phyloP scores from a whole-genome alignment of 2,888 invertebrate species.

The Cheilosia impressa region DNA sequence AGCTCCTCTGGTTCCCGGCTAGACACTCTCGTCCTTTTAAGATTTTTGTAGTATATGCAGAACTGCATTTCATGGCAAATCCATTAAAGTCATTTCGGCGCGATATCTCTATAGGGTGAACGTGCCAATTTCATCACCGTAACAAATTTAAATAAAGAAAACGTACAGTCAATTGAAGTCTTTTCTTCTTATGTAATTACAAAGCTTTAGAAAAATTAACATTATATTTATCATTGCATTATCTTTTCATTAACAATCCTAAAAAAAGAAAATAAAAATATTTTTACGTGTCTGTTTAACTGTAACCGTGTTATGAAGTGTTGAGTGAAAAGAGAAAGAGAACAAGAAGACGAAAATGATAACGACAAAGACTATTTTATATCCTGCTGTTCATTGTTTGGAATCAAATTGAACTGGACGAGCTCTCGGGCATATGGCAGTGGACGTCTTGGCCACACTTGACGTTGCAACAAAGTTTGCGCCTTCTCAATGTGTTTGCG shows the following conservation, averaged over 20 bases:
- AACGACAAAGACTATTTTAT: conserved; percentile 46
- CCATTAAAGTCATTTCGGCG: too few relatives aligned
- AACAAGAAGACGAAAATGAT: conserved; percentile 38
- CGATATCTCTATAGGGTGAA: neutral
- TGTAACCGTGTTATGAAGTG: conserved; percentile 69
- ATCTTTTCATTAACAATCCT: conserved; percentile 48
- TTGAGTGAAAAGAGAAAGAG: conserved; percentile 54
- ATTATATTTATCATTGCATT: conserved; percentile 66
- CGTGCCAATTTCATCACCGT: neutral
- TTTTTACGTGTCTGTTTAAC: conserved; percentile 59
- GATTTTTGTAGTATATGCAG: too few relatives aligned
- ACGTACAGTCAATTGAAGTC: conserved; percentile 16
- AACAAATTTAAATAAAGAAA: neutral
- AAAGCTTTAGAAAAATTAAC: conserved; percentile 74
- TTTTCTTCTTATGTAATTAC: conserved; percentile 64
- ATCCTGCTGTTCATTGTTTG: conserved; percentile 68
- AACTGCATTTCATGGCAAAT: too few relatives aligned
- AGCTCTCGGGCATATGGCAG: conserved; percentile 83
- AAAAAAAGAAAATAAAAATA: conserved; percentile 16
- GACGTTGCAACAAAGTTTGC: conserved; percentile 84
- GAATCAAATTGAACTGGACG: conserved; percentile 77
- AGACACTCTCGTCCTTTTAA: too few relatives aligned
- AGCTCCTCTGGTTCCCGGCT: too few relatives aligned
- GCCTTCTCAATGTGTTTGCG: conserved; percentile 85
- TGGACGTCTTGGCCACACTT: conserved; percentile 87